These are phyloP conservation scores for Sebastes oblongus DNA, from an alignment of 2,797 vertebrate genomes.

Conservation along the genomic window DNA sequence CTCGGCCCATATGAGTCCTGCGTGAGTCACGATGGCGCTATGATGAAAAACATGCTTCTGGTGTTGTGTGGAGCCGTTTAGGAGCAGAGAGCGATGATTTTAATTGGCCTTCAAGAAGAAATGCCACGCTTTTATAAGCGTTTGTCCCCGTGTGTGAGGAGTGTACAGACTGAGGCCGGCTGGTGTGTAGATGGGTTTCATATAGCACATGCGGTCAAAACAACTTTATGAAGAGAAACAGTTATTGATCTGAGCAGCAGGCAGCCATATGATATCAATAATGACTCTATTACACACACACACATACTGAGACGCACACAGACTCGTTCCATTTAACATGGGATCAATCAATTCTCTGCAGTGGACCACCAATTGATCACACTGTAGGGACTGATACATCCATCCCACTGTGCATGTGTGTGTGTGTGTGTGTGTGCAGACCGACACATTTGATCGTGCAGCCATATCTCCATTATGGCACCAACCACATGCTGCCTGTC, in stretches of 20 bases:
- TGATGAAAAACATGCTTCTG: slow-evolving; percentile 29
- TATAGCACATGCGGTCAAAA: slow-evolving; percentile 62
- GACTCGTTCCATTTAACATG: slow-evolving; percentile 37
- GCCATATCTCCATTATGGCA: slow-evolving; percentile 8
- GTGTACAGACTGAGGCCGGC: not conserved
- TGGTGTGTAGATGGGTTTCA: slow-evolving; percentile 53
- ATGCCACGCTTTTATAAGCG: slow-evolving; percentile 1
- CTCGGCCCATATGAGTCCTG: not conserved
- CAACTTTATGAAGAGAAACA: slow-evolving; percentile 70
- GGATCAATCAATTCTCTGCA: slow-evolving; percentile 53
- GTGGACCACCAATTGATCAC: slow-evolving; percentile 52
- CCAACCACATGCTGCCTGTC: slow-evolving; percentile 21
- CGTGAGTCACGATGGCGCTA: not conserved
- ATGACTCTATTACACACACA: slow-evolving; percentile 35
- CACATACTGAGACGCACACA: slow-evolving; percentile 10
- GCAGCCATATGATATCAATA: slow-evolving; percentile 69
- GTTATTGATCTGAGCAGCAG: slow-evolving; percentile 67
- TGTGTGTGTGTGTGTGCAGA: not conserved
- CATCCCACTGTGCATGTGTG: slow-evolving; percentile 14
- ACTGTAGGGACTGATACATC: slow-evolving; percentile 26
- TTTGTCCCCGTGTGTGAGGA: slow-evolving; percentile 6
- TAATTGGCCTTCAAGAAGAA: slow-evolving; percentile 37
- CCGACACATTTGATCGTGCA: slow-evolving; percentile 20
- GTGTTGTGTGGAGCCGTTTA: slow-evolving; percentile 9
- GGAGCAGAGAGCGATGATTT: slow-evolving; percentile 4